Base-by-base conservation (phyloP, 2,888 invertebrate species). In the Clistopyga incitator region DNA sequence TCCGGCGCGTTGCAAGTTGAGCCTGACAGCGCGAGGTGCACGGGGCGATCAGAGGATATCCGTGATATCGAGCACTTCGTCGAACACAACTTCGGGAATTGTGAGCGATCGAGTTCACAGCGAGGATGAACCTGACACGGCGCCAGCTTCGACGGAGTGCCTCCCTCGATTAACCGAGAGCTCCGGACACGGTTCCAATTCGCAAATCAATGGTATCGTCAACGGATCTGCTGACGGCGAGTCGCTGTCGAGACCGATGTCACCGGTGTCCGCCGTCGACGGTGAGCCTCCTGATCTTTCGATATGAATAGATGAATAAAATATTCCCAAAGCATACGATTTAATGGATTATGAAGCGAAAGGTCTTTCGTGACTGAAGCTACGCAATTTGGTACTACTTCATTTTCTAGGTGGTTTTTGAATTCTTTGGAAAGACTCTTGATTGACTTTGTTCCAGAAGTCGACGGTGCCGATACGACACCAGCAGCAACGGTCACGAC, bases 21-120 rank as follows among this genome's bases (percentile, higher is more conserved):
- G 95, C 90, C 92, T 95, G 88, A 95, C 95, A 86, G 93, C 94
- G 78, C 95, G 95, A 89, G 95, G 95, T 87, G 95, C 95, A 88
- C 95, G 96, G 90, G 96, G 94, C 85, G 97, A 97, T 93, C 97
- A 97, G 93, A 95, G 98, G 89, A 97, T 97, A 92, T 98, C 98
- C 78, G 97, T 98, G 42, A 98, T 98, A 91, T 98, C 98, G 82
- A 97, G 97, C 90, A 97, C 98, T 56, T 98, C 98, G 90, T 98
- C 98, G n/a, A 98, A 98, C 92, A 99, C 98, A 54, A 99, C 99
- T 29, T 98, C 98, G 42, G 99, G 99, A 81, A 98, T 99, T 88
- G 98, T 98, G 64, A 98, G 98, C 93, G 99, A 99, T 93, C 96
- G 98, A 88, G 98, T 98, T 78, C 98, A 98, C 92, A 98, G 98